phyloP scores from a whole-genome alignment of 2,797 vertebrate genomes.

The Cheirogaleus major region DNA sequence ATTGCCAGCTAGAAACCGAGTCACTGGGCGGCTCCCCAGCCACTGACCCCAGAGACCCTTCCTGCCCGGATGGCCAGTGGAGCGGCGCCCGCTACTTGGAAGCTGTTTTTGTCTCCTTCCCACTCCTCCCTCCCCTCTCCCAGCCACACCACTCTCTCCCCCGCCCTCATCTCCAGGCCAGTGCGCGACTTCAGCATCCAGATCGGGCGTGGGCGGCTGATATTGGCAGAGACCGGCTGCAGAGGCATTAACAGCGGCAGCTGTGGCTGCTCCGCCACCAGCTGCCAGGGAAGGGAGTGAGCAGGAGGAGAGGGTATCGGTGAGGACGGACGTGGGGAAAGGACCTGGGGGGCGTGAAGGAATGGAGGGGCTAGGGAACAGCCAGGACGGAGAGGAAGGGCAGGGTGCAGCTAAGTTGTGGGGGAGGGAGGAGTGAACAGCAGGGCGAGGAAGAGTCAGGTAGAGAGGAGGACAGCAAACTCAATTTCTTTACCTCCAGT shows the following conservation, averaged over 20 bases:
- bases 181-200: not conserved
- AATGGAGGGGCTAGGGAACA: not conserved
- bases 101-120: constrained; percentile 36
- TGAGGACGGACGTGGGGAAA: not conserved
- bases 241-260: not conserved
- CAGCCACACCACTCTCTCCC: not conserved
- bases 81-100: not conserved
- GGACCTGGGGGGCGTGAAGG: not conserved
- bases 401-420: not conserved
- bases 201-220: constrained; percentile 56
- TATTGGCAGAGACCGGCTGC: not conserved
- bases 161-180: constrained; percentile 41
- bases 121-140: not conserved
- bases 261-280: not conserved
- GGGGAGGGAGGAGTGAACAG: accelerated
- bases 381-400: accelerated
- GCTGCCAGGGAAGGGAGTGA: not conserved
- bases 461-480: not conserved
- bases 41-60: not conserved
- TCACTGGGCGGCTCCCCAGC: not conserved
- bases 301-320: not conserved
- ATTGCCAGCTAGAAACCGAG: not conserved
- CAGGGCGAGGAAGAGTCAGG: not conserved
- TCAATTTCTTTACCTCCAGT: not conserved
- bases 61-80: not conserved